Evolutionary conservation across 53 echinoderm and acorn worm genomes (phyloP), one percentile per base, ranked within the genome.

Genomic region (Luidia sarsii): DNA sequence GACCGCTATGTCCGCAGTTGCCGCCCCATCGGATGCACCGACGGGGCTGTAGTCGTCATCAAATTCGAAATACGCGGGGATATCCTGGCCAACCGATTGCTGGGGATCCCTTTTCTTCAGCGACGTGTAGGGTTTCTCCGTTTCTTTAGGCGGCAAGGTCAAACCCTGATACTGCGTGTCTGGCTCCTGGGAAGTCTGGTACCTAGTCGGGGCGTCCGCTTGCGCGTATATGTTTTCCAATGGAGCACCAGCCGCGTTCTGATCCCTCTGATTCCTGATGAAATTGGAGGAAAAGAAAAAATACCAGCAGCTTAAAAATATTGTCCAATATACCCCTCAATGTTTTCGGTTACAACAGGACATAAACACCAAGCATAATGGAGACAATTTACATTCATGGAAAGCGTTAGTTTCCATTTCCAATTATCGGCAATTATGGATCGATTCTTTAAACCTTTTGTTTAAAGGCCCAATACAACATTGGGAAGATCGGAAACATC

Each of bases 41-140:
- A 19, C 2, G 22, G 37, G 65, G 41, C 6, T 11, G 11, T 41
- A 41, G 41, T 41, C 43, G 24, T 22, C 46, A 27, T 77, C 34
- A 1, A 77, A 11, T 24, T 77, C 77, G 1, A 77, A 61, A 60
- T 77, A 77, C 48, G 59, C 77, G n/a, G 77, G 77, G 16, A 77
- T 60, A 13, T 77, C 77, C 19, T n/a, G 10, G 20, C 4, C 24
- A 24, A 30, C 50, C 14, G 67, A 46, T 5, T 38, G 59, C 18
- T 57, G 8, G 15, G 25, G 2, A 14, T 6, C 39, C 25, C 27
- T 2, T 57, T 45, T 61, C 61, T 28, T 22, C 46, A 77, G 77
- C n/a, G 61, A 19, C 18, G 77, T 77, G 43, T 77, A 77, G 4
- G 77, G 46, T 77, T 45, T 29, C 2, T 61, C 77, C 1, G 9